Evolutionary conservation across 1,140 invertebrate species (phyloP), one percentile per base, ranked within the genome.

Genomic region (Rhopalosiphum padi): DNA sequence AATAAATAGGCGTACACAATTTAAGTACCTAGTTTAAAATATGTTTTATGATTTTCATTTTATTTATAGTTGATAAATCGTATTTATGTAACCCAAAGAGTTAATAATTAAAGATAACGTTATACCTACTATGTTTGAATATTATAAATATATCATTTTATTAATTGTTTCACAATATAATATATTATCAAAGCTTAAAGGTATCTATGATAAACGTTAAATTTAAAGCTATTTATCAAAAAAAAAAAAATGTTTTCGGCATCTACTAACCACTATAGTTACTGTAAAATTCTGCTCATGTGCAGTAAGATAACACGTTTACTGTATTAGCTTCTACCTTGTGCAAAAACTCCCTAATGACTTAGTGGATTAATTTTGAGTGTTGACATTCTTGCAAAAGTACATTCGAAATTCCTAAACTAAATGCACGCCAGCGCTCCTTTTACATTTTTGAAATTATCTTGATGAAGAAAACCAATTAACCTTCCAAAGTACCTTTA

Each of bases 381-480:
- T n/a, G 85, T 46, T 87, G 85, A 46, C 85, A 87, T 87, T 87
- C 85, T 30, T 87, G 83, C 8, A 85, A 85, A 85, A 41, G 83
- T 85, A 85, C 83, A 41, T 85, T 41, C 35, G 41, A 41, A 41
- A 85, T 85, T 85, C 83, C 37, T 85, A 25, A 25, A 85, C 83
- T 41, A 43, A 43, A 85, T 41, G 37, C 37, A 9, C 37, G 23
- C 35, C 23, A 11, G 30, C 30, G 11, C 30, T n/a, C 60, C 60
- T 41, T 37, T 41, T 41, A 41, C 22, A 85, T 85, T 85, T 85
- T 85, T 41, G 37, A 85, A 43, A 85, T 41, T 23, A 85, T 41
- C 41, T 41, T 41, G 37, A 85, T 41, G 83, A 85, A 23, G 23
- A 77, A 77, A 77, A 77, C 60, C 60, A 77, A 77, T 77, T 77